Conservation (phyloP, 2,113 vertebrate species). For the Rhabdomys dilectus region DNA sequence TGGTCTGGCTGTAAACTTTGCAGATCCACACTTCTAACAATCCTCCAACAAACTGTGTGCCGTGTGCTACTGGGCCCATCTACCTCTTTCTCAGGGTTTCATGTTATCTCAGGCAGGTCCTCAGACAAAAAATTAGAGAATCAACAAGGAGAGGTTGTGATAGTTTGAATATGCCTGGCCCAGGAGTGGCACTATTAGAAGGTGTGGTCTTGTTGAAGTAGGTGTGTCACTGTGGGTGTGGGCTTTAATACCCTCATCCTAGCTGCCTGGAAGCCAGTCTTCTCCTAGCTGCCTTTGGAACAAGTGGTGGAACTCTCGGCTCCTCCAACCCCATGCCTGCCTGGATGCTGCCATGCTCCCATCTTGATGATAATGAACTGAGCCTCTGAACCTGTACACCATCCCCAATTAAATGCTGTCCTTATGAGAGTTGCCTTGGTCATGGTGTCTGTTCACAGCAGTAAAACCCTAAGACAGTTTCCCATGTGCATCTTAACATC, state of each 20-base stretch:
- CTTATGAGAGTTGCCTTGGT: not conserved
- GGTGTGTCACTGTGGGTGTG: not conserved
- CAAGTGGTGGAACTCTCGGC: not conserved
- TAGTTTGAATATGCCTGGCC: not conserved
- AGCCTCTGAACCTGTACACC: not conserved
- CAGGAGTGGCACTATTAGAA: not conserved
- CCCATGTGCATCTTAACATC: not conserved
- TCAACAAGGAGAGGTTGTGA: not conserved
- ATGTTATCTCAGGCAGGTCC: not conserved
- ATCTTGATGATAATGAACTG: not conserved
- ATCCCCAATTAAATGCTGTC: not conserved
- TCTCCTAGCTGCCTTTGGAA: not conserved
- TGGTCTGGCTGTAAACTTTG: not conserved
- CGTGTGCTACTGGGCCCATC: not conserved
- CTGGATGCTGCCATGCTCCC: not conserved
- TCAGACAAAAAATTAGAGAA: not conserved
- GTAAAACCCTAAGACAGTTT: not conserved
- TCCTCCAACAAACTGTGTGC: not conserved
- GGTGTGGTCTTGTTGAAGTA: not conserved
- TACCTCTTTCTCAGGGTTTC: not conserved
- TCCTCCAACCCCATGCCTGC: not conserved
- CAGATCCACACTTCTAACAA: not conserved
- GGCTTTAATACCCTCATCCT: not conserved
- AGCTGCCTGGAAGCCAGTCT: no score
- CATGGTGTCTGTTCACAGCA: not conserved